phyloP scores from a whole-genome alignment of 2,888 invertebrate genomes.

The Helleia helle region DNA sequence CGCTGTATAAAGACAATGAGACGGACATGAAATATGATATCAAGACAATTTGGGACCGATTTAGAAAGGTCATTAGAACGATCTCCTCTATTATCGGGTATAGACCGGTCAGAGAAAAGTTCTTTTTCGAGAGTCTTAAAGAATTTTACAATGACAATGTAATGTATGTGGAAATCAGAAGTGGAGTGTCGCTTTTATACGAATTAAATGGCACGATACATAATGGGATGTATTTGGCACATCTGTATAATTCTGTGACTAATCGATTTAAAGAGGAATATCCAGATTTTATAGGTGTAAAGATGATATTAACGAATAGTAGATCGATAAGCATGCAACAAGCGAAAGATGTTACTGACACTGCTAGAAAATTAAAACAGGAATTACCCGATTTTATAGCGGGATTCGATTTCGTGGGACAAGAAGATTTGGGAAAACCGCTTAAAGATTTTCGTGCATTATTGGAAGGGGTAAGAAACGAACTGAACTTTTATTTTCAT shows the following conservation, averaged over 20 bases:
- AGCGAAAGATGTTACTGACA: constrained; percentile 49
- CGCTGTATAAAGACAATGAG: constrained; percentile 57
- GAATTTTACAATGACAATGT: constrained; percentile 80
- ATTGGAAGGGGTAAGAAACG: constrained; percentile 59
- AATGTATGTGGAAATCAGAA: constrained; percentile 79
- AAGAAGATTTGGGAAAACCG: constrained; percentile 82
- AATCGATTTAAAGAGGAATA: constrained; percentile 73
- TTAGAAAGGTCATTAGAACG: constrained; percentile 64
- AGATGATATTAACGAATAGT: constrained; percentile 72
- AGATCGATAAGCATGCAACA: constrained; percentile 37
- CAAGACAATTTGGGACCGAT: constrained; percentile 75
- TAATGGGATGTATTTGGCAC: constrained; percentile 62
- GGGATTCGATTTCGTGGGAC: constrained; percentile 88
- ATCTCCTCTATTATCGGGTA: constrained; percentile 73
- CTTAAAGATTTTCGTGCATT: constrained; percentile 74
- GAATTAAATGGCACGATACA: constrained; percentile 76
- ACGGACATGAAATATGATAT: constrained; percentile 60
- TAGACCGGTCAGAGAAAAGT: constrained; percentile 76
- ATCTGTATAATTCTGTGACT: constrained; percentile 69
- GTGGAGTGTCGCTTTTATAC: constrained; percentile 73
- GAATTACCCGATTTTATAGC: constrained; percentile 79
- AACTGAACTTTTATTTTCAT: constrained; percentile 81
- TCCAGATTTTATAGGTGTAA: constrained; percentile 79
- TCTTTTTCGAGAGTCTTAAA: constrained; percentile 74
- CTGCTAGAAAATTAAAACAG: constrained; percentile 43